Conservation (phyloP, 2,888 invertebrate genomes). For the Escarpia spicata region DNA sequence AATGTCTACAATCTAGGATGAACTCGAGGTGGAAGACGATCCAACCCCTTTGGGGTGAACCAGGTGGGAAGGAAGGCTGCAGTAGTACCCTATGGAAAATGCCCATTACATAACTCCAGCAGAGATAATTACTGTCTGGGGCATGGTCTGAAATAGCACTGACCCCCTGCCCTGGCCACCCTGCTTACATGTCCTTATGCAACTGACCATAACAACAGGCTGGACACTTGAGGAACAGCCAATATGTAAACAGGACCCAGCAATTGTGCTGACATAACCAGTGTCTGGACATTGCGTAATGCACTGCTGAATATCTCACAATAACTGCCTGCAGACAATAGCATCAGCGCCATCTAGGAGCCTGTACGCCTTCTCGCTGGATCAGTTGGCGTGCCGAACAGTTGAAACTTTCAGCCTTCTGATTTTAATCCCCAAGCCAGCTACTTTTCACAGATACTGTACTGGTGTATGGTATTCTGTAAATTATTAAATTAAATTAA, state of each 20-base stretch:
- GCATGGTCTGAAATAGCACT: constrained; percentile 9
- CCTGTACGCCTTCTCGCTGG: neutral
- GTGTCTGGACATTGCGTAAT: neutral
- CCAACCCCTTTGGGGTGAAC: neutral
- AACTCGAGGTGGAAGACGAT: neutral
- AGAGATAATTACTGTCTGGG: neutral
- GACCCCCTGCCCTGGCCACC: neutral
- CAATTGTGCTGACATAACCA: neutral
- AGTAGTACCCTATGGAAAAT: constrained; percentile 6
- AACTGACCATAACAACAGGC: neutral
- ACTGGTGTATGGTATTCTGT: neutral
- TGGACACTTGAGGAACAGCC: constrained; percentile 6
- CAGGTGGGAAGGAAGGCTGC: neutral
- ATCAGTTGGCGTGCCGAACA: neutral
- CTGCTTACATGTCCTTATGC: constrained; percentile 12
- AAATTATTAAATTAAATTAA: neutral
- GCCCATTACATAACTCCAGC: neutral
- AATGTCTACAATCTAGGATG: neutral
- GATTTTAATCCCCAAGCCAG: neutral
- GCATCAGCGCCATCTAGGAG: neutral
- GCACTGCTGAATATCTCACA: neutral
- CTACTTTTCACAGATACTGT: neutral
- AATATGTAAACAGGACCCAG: constrained; percentile 16
- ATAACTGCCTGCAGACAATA: neutral
- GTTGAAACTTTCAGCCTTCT: neutral